phyloP scores from a whole-genome alignment of 2,113 vertebrate genomes.

The Oxyruncus cristatus region DNA sequence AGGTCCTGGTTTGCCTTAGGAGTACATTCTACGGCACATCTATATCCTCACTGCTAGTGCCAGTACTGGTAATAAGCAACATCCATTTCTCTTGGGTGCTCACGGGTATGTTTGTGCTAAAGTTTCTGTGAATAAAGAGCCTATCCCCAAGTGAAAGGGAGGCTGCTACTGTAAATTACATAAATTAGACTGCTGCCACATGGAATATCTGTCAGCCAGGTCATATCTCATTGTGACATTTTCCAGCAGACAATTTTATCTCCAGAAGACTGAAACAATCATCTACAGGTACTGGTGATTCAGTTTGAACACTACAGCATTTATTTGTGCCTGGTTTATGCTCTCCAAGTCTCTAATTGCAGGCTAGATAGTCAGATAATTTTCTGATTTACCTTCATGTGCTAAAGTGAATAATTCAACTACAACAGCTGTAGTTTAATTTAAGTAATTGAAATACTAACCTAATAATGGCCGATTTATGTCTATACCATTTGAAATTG shows the following conservation, averaged over 20 bases:
- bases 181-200: background rate
- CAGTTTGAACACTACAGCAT: background rate
- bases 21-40: background rate
- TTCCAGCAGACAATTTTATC: background rate
- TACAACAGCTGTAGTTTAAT: conserved; percentile 48
- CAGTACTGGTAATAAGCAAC: background rate
- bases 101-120: background rate
- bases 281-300: background rate
- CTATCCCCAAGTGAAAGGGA: background rate
- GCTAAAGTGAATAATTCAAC: conserved; percentile 43
- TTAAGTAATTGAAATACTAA: conserved; percentile 40
- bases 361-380: conserved; percentile 28
- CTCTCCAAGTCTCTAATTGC: conserved; percentile 28
- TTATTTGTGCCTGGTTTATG: conserved; percentile 17
- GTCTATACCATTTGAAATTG: background rate
- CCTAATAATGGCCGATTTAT: background rate
- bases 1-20: background rate
- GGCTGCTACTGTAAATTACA: background rate
- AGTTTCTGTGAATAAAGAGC: background rate
- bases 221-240: background rate
- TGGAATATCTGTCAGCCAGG: background rate
- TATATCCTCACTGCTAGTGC: background rate
- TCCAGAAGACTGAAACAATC: background rate
- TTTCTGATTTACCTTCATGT: conserved; percentile 49
- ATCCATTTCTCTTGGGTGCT: background rate